Evolutionary conservation across 1,140 invertebrate genomes (phyloP).

Genomic region (Eupristina koningsbergeri): DNA sequence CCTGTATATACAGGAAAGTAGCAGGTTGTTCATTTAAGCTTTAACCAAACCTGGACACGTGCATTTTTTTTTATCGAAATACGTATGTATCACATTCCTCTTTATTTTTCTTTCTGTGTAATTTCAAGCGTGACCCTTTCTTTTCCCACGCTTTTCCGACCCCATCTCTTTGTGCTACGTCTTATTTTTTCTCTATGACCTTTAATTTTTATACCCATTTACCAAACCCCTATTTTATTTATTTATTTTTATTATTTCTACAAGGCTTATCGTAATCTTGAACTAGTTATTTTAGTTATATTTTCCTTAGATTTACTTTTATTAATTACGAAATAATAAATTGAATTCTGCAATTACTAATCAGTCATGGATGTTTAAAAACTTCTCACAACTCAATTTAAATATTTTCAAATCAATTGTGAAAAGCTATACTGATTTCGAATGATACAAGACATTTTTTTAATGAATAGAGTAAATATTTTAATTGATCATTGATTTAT

Average conservation of each 20-base stretch:
- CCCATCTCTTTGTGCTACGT: neutral
- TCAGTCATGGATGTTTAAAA: too few species aligned
- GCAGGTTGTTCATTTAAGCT: neutral
- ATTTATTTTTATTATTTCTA: neutral
- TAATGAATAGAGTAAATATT: too few species aligned
- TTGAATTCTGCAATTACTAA: too few species aligned
- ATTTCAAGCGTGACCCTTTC: conserved; percentile 16
- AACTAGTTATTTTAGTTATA: neutral
- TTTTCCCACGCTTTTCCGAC: neutral
- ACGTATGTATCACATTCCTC: neutral
- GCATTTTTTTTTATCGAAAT: neutral
- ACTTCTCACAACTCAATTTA: too few species aligned
- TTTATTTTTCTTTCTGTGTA: conserved; percentile 20
- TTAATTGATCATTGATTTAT: too few species aligned
- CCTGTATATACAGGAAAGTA: neutral
- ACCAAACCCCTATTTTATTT: neutral
- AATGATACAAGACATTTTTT: too few species aligned
- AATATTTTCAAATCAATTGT: too few species aligned
- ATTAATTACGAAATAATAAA: too few species aligned
- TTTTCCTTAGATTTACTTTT: neutral
- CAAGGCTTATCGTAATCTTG: too few species aligned
- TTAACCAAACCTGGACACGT: neutral
- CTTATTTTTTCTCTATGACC: neutral
- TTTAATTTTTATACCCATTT: neutral
- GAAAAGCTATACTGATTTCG: too few species aligned